phyloP scores from a whole-genome alignment of 2,113 vertebrate genomes.

The Cryptotis parvus region DNA sequence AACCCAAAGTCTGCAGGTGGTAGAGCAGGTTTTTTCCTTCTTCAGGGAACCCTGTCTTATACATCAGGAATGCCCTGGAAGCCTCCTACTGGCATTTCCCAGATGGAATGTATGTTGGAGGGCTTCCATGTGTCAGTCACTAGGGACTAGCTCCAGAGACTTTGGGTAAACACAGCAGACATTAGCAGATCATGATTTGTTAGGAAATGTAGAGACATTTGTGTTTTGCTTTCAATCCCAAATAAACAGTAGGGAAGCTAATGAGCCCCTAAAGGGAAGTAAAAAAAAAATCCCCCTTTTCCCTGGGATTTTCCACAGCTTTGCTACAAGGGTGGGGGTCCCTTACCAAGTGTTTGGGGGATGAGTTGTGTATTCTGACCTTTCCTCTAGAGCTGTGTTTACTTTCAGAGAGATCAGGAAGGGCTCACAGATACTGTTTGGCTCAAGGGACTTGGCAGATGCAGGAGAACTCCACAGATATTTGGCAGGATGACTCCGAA shows the following conservation, averaged over 20 bases:
- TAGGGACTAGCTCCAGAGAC: not conserved
- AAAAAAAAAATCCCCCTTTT: conserved; percentile 62
- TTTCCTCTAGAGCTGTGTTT: conserved; percentile 85
- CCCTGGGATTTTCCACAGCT: conserved; percentile 61
- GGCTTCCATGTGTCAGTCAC: conserved; percentile 14
- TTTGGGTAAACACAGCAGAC: conserved; percentile 55
- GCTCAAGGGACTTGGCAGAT: conserved; percentile 92
- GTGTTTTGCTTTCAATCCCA: conserved; percentile 54
- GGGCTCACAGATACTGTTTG: conserved; percentile 92
- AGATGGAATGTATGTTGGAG: not conserved
- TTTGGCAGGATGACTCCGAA: conserved; percentile 93
- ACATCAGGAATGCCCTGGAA: not conserved
- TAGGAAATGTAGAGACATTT: conserved; percentile 52
- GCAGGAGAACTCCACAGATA: conserved; percentile 89
- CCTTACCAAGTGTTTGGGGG: conserved; percentile 38
- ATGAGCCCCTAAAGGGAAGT: conserved; percentile 1
- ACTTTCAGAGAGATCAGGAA: conserved; percentile 90
- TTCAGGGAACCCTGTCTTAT: not conserved
- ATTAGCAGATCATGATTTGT: conserved; percentile 58
- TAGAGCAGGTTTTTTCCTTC: not conserved
- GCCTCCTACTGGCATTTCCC: not conserved
- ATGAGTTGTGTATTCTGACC: conserved; percentile 76
- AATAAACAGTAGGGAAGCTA: conserved; percentile 70
- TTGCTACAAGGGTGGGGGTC: conserved; percentile 42
- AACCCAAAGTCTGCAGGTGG: not conserved